Percentiles rank a stretch among this genome's conserved stretches.
Conservation (phyloP, 2,888 invertebrate genomes). For the Conistra vaccinii region DNA sequence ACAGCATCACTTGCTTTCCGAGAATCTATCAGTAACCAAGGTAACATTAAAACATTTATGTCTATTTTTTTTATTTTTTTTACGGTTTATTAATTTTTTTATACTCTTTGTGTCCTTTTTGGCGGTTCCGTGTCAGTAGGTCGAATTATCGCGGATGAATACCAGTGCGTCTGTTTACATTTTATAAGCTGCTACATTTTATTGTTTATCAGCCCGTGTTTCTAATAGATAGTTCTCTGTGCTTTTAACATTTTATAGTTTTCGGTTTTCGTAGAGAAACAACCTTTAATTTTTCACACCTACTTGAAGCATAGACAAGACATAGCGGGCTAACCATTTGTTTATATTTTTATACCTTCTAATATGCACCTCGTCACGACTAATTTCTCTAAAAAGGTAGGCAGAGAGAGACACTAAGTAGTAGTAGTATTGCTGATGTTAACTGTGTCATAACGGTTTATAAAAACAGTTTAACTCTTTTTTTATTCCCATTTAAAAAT, state of each 20-base stretch:
- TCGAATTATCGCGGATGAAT: slow-evolving; percentile 27
- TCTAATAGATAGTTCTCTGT: not conserved
- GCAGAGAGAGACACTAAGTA: not conserved
- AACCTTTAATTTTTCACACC: not conserved
- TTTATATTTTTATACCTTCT: slow-evolving; percentile 15
- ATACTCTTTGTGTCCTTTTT: not conserved
- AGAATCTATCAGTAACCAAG: slow-evolving; percentile 52
- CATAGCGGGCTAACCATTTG: not conserved
- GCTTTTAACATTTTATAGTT: too few species aligned
- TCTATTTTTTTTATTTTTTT: not conserved
- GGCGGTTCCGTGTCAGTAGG: slow-evolving; percentile 45
- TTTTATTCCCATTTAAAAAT: not conserved
- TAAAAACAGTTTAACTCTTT: not conserved
- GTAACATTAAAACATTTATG: slow-evolving; percentile 39
- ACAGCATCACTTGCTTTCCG: slow-evolving; percentile 28
- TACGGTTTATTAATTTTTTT: not conserved
- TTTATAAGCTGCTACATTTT: not conserved
- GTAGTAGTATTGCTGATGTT: too few species aligned
- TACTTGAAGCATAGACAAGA: not conserved
- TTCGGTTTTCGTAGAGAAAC: not conserved
- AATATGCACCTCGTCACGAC: too few species aligned
- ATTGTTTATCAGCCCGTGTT: not conserved
- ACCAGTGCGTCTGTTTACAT: slow-evolving; percentile 44
- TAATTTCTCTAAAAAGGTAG: not conserved
- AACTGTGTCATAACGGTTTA: not conserved